Evolutionary conservation across 2,888 invertebrate species (phyloP).

Genomic region (Ornithoptera alexandrae): DNA sequence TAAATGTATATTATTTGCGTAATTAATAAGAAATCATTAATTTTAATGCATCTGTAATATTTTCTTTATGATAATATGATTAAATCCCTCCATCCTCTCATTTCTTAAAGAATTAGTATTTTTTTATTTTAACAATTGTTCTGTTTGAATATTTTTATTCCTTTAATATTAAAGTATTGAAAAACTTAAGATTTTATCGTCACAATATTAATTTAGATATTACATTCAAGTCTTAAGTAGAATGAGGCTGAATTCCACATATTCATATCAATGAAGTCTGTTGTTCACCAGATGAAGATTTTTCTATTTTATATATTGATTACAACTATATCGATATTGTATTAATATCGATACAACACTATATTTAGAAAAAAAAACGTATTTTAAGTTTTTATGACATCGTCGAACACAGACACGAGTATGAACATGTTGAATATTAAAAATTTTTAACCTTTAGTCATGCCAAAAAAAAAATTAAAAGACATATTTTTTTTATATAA

Average conservation of each 20-base stretch:
- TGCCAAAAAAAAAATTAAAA: not conserved
- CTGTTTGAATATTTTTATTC: not conserved
- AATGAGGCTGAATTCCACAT: constrained; percentile 3
- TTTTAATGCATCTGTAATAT: constrained; percentile 1
- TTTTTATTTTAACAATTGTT: not conserved
- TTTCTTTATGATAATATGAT: not conserved
- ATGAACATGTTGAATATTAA: not conserved
- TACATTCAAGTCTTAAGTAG: constrained; percentile 1
- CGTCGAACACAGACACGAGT: not conserved
- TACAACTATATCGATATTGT: not conserved
- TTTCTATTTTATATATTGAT: constrained; percentile 1
- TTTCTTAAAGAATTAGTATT: not conserved
- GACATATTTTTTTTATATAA: constrained; percentile 2
- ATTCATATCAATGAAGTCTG: constrained; percentile 9
- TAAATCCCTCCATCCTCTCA: not conserved
- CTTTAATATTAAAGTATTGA: not conserved
- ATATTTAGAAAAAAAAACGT: not conserved
- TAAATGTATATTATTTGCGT: no score
- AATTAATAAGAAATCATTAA: no score
- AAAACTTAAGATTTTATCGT: constrained; percentile 5
- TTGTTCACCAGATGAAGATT: not conserved
- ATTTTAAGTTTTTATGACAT: no score
- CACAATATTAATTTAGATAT: not conserved
- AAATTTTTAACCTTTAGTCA: not conserved
- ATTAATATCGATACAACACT: not conserved